phyloP scores from a whole-genome alignment of 2,888 invertebrate species.

The Rhamnusium bicolor region DNA sequence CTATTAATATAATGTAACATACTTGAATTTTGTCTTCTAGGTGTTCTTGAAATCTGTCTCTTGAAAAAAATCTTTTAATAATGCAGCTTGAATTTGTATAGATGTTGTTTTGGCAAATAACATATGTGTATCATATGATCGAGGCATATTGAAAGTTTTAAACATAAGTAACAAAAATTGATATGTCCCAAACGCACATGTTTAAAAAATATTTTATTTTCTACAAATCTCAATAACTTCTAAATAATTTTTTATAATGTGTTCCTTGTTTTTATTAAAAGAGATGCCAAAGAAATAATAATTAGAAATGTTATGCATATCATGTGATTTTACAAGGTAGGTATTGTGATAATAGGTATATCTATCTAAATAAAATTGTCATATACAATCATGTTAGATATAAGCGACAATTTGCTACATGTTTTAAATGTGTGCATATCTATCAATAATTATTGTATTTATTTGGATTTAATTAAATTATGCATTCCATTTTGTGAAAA shows the following conservation, averaged over 20 bases:
- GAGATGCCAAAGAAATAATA: slow-evolving; percentile 19
- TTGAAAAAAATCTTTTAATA: not conserved
- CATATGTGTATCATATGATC: too few species aligned
- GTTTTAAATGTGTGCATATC: slow-evolving; percentile 23
- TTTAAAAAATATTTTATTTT: not conserved
- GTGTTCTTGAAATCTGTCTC: slow-evolving; percentile 11
- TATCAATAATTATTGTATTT: slow-evolving; percentile 31
- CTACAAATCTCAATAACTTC: too few species aligned
- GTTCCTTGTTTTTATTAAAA: not conserved
- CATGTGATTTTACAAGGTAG: slow-evolving; percentile 71
- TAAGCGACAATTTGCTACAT: slow-evolving; percentile 33
- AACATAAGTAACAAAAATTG: too few species aligned
- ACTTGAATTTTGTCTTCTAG: slow-evolving; percentile 20
- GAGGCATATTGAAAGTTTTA: not conserved
- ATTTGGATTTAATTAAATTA: slow-evolving; percentile 28
- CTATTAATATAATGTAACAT: slow-evolving; percentile 14
- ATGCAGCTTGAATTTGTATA: not conserved
- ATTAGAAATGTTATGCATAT: slow-evolving; percentile 65
- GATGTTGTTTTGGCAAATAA: not conserved
- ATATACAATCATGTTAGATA: slow-evolving; percentile 43
- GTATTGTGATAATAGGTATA: slow-evolving; percentile 65
- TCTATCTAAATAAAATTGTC: slow-evolving; percentile 38
- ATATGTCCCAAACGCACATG: not conserved
- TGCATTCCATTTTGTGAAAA: slow-evolving; percentile 42
- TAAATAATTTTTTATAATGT: not conserved